These are phyloP conservation scores for Propithecus perrieri DNA, from an alignment of 2,797 vertebrate genomes.

Conservation along the genomic window DNA sequence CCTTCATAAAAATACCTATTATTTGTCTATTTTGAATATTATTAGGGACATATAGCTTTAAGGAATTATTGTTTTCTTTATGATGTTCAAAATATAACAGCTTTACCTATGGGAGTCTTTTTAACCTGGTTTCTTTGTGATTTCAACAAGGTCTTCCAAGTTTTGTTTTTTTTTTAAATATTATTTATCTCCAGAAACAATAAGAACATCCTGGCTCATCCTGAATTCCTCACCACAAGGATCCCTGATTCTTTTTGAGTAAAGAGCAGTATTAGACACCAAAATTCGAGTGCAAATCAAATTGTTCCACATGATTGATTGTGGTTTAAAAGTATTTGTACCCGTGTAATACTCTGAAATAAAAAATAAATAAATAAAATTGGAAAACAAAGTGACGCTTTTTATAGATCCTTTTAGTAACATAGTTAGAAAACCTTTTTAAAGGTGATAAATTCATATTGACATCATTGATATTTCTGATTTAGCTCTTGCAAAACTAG, in stretches of 20 bases:
- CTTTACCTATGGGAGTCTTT: not conserved
- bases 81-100: not conserved
- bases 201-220: not conserved
- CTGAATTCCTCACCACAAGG: not conserved
- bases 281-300: not conserved
- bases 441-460: slow-evolving; percentile 33
- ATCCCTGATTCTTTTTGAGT: not conserved
- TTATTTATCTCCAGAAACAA: slow-evolving; percentile 6
- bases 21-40: not conserved
- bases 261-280: not conserved
- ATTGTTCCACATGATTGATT: not conserved
- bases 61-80: not conserved
- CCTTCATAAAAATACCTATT: not conserved
- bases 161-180: not conserved
- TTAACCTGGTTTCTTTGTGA: not conserved
- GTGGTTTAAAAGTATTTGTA: not conserved
- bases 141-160: not conserved
- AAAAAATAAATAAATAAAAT: too few species aligned
- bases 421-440: not conserved
- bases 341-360: too few species aligned
- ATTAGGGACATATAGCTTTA: not conserved
- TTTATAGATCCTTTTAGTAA: not conserved
- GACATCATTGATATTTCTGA: not conserved
- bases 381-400: not conserved
- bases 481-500: not conserved